Conservation (phyloP, 2,113 vertebrate species). For the Peromyscus leucopus region DNA sequence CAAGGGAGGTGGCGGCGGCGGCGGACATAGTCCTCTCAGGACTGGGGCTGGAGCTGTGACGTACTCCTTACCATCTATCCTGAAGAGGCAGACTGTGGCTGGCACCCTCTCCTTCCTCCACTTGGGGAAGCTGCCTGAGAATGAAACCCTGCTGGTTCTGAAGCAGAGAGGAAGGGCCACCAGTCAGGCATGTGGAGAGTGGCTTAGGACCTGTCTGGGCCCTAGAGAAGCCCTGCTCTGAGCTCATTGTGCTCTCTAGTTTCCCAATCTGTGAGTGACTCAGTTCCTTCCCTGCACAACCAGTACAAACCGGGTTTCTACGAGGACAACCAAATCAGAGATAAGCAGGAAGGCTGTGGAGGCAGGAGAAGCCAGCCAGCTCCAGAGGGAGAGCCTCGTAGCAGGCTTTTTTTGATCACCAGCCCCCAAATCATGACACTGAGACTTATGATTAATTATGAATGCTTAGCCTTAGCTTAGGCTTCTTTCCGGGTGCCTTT, state of each 20-base stretch:
- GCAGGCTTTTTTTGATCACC: background rate
- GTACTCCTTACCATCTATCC: background rate
- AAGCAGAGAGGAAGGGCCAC: background rate
- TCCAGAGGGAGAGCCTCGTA: background rate
- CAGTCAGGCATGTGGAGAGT: background rate
- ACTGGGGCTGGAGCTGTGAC: background rate
- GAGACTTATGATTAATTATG: background rate
- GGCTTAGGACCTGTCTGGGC: background rate
- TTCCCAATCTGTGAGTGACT: background rate
- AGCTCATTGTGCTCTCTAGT: background rate
- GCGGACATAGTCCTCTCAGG: background rate
- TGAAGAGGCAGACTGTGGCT: background rate
- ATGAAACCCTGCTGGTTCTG: background rate
- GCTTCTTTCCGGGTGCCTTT: background rate
- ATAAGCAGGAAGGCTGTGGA: background rate
- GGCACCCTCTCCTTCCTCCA: background rate
- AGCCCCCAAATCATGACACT: background rate
- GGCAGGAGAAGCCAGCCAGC: background rate
- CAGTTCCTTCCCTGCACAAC: background rate
- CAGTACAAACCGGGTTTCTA: background rate
- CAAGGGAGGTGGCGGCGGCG: background rate
- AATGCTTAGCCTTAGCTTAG: background rate
- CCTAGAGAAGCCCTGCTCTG: background rate
- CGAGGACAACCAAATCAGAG: background rate
- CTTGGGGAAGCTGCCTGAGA: background rate